Conservation (phyloP, 2,797 vertebrate genomes). For the Acanthis flammea region DNA sequence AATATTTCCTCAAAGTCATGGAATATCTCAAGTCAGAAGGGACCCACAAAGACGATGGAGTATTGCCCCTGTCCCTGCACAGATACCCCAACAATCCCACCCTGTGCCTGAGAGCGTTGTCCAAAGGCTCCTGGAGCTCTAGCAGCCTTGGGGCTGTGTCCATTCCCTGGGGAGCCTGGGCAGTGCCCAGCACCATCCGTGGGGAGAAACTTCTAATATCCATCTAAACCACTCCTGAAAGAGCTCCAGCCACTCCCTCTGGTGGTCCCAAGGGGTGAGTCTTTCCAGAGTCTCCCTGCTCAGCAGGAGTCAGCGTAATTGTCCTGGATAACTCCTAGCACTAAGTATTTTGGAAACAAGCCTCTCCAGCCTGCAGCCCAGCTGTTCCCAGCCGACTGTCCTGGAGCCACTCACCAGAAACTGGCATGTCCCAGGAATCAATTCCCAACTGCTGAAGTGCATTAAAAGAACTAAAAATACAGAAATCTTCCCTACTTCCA, state of each 20-base stretch:
- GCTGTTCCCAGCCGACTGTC: no score
- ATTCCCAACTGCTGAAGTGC: no score
- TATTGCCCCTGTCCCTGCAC: neutral
- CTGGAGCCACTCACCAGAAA: no score
- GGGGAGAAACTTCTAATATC: neutral
- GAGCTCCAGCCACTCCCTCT: neutral
- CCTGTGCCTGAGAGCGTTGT: neutral
- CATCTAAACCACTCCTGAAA: neutral
- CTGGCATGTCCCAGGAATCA: no score
- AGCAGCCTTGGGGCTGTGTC: rapidly evolving
- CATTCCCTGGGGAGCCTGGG: neutral
- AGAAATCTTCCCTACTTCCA: no score
- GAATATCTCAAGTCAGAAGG: neutral
- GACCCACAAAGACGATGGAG: neutral
- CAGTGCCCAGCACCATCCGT: neutral
- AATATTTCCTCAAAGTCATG: neutral
- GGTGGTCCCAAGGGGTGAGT: neutral
- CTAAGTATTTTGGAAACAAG: neutral
- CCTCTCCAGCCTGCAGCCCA: no score
- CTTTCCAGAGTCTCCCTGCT: neutral
- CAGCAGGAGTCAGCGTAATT: neutral
- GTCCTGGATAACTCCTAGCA: neutral
- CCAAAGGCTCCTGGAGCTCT: neutral
- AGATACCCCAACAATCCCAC: neutral
- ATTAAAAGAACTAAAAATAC: no score